Evolutionary conservation across 2,113 vertebrate genomes (phyloP), one percentile per base, ranked within the genome.

Genomic region (Antechinus stuartii): DNA sequence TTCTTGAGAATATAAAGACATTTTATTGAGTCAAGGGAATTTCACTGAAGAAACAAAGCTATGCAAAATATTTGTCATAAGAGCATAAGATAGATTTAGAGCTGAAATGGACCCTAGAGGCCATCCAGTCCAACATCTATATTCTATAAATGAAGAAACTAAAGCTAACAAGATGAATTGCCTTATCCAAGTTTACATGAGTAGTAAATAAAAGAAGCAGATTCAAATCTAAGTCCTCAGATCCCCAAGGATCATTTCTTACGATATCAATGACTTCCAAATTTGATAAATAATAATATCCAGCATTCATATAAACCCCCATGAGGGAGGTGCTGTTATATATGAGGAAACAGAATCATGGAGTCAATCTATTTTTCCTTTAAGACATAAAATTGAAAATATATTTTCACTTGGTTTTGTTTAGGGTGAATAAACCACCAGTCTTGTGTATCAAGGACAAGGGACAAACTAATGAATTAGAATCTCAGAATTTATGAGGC

Each of bases 401-500:
- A n/a, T 76, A 16, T 76, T 76, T 76, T 76, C 30, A n/a, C 16
- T 76, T 76, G 35, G 68, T 76, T 76, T 76, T 76, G 68, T 76
- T 7, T 76, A 76, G 19, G 16, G 35, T 76, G n/a, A 76, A 35
- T n/a, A n/a, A 76, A 76, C 5, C 68, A n/a, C 35, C 35, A 76
- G 3, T 19, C 14, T n/a, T n/a, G 5, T 76, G n/a, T n/a, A n/a
- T 8, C 68, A n/a, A 76, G 68, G 68, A 76, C 14, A 76, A 76
- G 68, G 4, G 56, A 61, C 12, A 84, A 0, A 49, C 57, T 55
- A 95, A 90, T 47, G 55, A 76, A 54, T 90, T 90, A 55, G 26
- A 94, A 94, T 92, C 55, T 23, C 10, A 24, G 92, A 93, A 90
- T 94, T 7, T 46, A 53, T 46, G 91, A 47, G 93, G 94, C 90